Percentiles rank a stretch among this genome's conserved stretches.
These are phyloP conservation scores for Chlorops oryzae DNA, from an alignment of 1,140 invertebrate genomes.

Conservation along the genomic window DNA sequence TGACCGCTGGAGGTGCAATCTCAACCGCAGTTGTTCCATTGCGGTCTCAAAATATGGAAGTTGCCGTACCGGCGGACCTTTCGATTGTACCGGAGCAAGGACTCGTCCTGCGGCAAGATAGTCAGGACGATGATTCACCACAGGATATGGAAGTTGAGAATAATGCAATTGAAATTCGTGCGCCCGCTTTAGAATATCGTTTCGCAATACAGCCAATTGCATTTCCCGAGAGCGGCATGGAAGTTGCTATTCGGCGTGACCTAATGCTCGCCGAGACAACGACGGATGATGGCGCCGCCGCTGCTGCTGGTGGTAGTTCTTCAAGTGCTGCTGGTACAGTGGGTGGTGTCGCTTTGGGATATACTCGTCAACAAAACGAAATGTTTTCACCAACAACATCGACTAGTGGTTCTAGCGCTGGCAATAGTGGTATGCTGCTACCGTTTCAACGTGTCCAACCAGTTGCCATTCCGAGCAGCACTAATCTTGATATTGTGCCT, in stretches of 20 bases:
- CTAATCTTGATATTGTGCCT: constrained; percentile 42
- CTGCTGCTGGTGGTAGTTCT: background rate
- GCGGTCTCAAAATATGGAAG: constrained; percentile 40
- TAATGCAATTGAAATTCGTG: constrained; percentile 21
- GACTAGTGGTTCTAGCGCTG: too few relatives aligned
- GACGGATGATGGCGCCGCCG: background rate
- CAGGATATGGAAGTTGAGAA: constrained; percentile 32
- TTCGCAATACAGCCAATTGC: constrained; percentile 39
- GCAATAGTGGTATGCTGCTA: constrained; percentile 38
- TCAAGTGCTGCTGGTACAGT: constrained; percentile 2
- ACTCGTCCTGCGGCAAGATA: constrained; percentile 37
- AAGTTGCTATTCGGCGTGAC: constrained; percentile 42
- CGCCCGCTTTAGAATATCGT: constrained; percentile 13
- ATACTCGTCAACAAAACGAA: constrained; percentile 24
- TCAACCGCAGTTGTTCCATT: constrained; percentile 27
- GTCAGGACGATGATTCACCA: constrained; percentile 32
- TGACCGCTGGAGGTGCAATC: constrained; percentile 14
- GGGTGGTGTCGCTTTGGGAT: background rate
- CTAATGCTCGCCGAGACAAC: constrained; percentile 27
- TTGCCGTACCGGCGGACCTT: constrained; percentile 45
- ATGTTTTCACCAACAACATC: constrained; percentile 44
- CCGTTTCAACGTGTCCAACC: constrained; percentile 45
- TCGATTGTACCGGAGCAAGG: constrained; percentile 41
- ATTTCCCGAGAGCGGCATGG: constrained; percentile 42
- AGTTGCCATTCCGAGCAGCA: constrained; percentile 37